Evolutionary conservation across 2,113 vertebrate genomes (phyloP).

Genomic region (Macaca nemestrina): DNA sequence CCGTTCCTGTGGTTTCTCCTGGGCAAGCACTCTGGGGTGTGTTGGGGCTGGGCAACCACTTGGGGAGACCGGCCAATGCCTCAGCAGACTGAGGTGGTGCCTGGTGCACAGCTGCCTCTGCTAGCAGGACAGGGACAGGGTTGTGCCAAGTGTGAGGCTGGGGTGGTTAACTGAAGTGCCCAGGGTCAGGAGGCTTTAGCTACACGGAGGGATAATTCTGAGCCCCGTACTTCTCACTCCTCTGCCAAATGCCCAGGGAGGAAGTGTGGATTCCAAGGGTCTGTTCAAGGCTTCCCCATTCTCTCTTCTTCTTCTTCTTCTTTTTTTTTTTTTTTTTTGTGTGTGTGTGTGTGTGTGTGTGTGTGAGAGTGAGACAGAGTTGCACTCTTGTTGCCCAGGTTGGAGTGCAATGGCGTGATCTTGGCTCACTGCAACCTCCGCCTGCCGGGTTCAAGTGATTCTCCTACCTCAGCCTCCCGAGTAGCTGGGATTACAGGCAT

Average conservation of each 20-base stretch:
- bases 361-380: too few species aligned
- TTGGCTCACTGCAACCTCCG: too few species aligned
- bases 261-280: background rate
- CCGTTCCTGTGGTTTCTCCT: background rate
- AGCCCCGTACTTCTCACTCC: background rate
- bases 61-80: constrained; percentile 18
- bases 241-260: background rate
- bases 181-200: constrained; percentile 42
- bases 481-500: too few species aligned
- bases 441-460: too few species aligned
- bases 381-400: too few species aligned
- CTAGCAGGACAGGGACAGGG: background rate
- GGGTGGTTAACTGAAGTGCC: background rate
- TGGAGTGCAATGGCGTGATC: too few species aligned
- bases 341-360: too few species aligned
- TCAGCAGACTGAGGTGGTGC: background rate
- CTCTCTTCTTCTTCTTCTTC: background rate
- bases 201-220: constrained; percentile 58
- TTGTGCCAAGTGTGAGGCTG: constrained; percentile 55
- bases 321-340: too few species aligned
- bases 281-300: background rate
- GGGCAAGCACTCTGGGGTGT: background rate
- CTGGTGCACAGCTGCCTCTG: constrained; percentile 33
- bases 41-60: background rate
- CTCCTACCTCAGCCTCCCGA: too few species aligned